Evolutionary conservation across 2,797 vertebrate genomes (phyloP).

Genomic region (Pygocentrus nattereri): DNA sequence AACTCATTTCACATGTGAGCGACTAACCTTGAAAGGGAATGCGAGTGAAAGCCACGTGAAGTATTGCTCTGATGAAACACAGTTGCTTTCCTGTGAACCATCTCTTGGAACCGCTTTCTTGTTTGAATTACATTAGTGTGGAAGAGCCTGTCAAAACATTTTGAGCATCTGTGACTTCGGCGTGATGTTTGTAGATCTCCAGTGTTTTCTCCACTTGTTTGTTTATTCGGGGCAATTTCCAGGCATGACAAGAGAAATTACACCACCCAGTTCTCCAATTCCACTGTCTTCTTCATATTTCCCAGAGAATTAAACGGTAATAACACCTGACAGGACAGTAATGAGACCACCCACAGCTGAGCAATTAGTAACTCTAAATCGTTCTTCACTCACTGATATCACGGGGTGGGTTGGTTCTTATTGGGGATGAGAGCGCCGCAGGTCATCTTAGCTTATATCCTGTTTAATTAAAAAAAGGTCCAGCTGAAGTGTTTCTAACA

Average conservation of each 20-base stretch:
- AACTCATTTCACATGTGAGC: not conserved
- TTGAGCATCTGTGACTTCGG: not conserved
- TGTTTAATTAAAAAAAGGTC: constrained; percentile 7
- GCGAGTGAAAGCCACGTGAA: not conserved
- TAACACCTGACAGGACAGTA: constrained; percentile 21
- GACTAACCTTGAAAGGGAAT: not conserved
- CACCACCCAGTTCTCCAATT: not conserved
- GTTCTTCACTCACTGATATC: not conserved
- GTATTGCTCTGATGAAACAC: not conserved
- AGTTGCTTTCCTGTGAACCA: too few species aligned
- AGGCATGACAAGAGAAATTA: not conserved
- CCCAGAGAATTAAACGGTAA: constrained; percentile 27
- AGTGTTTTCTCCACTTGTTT: not conserved
- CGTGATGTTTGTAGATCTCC: not conserved
- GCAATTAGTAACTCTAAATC: not conserved
- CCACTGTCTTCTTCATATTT: constrained; percentile 11
- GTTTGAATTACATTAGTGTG: not conserved
- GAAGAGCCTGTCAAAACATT: not conserved
- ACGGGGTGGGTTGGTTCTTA: constrained; percentile 11
- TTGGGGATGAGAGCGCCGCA: constrained; percentile 10
- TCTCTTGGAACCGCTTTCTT: not conserved
- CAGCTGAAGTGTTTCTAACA: not conserved
- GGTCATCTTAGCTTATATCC: constrained; percentile 1
- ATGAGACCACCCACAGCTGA: constrained; percentile 15
- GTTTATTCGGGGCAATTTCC: not conserved